Conservation (phyloP, 2,797 vertebrate species). For the Eulemur albifrons region DNA sequence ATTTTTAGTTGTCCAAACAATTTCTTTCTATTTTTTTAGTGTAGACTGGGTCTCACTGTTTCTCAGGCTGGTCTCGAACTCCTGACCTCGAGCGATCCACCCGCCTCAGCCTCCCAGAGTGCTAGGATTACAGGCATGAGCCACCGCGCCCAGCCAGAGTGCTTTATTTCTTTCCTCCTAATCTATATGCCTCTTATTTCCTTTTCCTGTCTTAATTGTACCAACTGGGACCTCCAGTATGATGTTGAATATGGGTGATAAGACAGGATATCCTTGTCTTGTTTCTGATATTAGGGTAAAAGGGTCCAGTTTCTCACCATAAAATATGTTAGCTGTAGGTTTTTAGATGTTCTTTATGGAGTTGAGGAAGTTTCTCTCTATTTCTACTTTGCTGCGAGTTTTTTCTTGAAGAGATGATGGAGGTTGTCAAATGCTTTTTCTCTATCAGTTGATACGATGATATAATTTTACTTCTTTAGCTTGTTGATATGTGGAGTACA, state of each 20-base stretch:
- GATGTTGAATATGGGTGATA: neutral
- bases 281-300: neutral
- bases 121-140: too few species aligned
- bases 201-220: neutral
- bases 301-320: neutral
- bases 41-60: too few species aligned
- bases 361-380: neutral
- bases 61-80: too few species aligned
- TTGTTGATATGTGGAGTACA: neutral
- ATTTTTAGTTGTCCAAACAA: too few species aligned
- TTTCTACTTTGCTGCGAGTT: neutral
- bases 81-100: too few species aligned
- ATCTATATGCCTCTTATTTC: neutral
- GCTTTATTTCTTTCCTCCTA: neutral
- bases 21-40: too few species aligned
- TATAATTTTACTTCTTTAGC: neutral
- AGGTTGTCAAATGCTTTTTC: neutral
- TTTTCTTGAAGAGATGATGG: neutral
- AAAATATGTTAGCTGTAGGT: neutral
- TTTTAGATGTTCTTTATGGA: neutral
- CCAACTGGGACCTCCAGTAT: neutral
- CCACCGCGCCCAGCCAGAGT: too few species aligned
- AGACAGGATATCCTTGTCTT: neutral
- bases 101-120: too few species aligned
- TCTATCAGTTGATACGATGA: neutral